phyloP scores from a whole-genome alignment of 2,113 vertebrate species.

The Spea bombifrons region DNA sequence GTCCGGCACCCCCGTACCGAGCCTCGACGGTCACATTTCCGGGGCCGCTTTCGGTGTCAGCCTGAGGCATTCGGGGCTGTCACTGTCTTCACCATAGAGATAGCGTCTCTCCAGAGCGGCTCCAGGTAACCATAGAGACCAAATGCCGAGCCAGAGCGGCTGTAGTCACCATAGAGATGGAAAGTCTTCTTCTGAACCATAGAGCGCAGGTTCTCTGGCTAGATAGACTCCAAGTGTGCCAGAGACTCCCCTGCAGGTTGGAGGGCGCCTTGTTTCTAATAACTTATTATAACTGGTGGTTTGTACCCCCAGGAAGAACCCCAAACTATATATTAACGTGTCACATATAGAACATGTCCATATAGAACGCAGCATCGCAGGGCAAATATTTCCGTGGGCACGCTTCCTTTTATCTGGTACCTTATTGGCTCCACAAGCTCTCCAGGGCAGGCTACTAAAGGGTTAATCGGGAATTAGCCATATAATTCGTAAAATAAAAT shows the following conservation, averaged over 20 bases:
- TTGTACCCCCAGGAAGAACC: too few species aligned
- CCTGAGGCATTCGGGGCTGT: neutral
- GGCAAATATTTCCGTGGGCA: too few species aligned
- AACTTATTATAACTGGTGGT: too few species aligned
- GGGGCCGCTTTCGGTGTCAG: neutral
- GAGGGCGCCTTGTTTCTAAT: neutral
- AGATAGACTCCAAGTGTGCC: neutral
- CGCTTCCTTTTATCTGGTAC: too few species aligned
- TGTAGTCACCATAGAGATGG: neutral
- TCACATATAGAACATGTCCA: too few species aligned
- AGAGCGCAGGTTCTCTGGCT: neutral
- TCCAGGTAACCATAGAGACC: slow-evolving; percentile 10
- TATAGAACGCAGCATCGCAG: too few species aligned
- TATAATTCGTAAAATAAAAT: too few species aligned
- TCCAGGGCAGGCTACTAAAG: too few species aligned
- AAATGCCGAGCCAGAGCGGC: neutral
- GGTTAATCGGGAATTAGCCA: too few species aligned
- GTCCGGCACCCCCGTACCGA: neutral
- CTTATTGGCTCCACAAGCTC: too few species aligned
- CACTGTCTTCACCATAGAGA: slow-evolving; percentile 22
- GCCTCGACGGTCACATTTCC: neutral
- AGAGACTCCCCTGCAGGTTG: neutral
- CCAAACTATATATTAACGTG: too few species aligned
- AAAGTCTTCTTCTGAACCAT: too few species aligned
- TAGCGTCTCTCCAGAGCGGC: neutral